Evolutionary conservation across 2,888 invertebrate genomes (phyloP).

Genomic region (Eupithecia pulchellata): DNA sequence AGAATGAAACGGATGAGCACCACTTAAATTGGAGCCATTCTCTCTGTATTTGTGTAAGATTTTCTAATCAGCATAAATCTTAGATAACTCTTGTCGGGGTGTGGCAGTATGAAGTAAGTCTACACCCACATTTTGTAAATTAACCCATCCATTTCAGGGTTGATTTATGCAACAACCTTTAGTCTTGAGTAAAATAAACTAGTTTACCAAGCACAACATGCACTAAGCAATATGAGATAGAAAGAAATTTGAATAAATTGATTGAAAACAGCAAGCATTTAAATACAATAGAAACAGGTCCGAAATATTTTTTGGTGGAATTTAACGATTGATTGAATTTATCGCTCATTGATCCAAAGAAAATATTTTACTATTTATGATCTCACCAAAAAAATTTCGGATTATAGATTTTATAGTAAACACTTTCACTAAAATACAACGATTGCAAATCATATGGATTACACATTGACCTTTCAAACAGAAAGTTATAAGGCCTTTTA

Average conservation of each 20-base stretch:
- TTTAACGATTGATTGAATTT: background rate
- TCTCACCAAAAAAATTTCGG: background rate
- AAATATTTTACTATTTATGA: background rate
- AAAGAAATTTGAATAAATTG: conserved; percentile 24
- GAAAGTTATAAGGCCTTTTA: background rate
- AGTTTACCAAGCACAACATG: background rate
- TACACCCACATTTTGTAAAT: too few relatives aligned
- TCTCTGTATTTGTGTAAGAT: background rate
- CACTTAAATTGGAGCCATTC: background rate
- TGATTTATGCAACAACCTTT: background rate
- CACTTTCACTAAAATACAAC: background rate
- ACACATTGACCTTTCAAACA: background rate
- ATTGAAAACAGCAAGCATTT: conserved; percentile 28
- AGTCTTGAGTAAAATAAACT: background rate
- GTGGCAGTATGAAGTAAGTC: background rate
- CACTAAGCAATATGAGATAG: background rate
- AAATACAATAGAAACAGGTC: conserved; percentile 14
- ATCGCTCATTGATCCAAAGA: background rate
- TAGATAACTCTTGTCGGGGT: background rate
- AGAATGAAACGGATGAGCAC: background rate
- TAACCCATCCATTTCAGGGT: background rate
- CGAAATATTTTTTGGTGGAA: background rate
- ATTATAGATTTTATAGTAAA: background rate
- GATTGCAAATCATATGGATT: background rate
- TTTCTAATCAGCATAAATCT: background rate